Evolutionary conservation across 2,797 vertebrate species (phyloP), one percentile per base, ranked within the genome.

Genomic region (Propithecus perrieri): DNA sequence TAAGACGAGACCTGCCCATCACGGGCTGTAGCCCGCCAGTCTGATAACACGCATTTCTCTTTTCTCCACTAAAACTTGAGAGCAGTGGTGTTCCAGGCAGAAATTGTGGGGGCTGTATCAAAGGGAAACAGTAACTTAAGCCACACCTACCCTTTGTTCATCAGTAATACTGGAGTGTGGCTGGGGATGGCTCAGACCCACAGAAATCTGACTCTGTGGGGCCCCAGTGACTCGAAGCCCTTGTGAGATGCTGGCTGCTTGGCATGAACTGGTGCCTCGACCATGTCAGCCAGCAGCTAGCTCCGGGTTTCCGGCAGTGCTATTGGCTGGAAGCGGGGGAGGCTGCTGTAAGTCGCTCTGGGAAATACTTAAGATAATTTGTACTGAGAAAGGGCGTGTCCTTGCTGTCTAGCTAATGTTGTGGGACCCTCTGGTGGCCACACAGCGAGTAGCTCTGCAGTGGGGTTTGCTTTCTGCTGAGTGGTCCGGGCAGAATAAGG

Each of bases 371-470:
- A 33, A 41, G 10, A 15, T 38, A 5, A 8, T 24, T 48, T n/a
- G 28, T 20, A 0, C 41, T 1, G n/a, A 83, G 50, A 59, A 57
- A 96, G 83, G 61, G 80, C 0, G 85, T 91, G 96, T 38, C 74
- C 33, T 92, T 57, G 69, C 75, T 61, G 61, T 87, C 88, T 81
- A n/a, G 53, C 57, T 48, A 53, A 48, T 78, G 92, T 85, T 94
- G 74, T 85, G 97, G 95, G 14, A 1, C 94, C 92, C 96, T 87
- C 97, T 97, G 92, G 88, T 78, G 97, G 97, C 59, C 41, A 79
- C 9, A 13, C 28, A 17, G 61, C 5, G 93, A 91, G 53, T 75
- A 94, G 96, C 85, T 92, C 22, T 18, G 65, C 26, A 6, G 43
- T 20, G 24, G 61, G 6, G 7, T 48, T 76, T 79, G 81, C 41